Evolutionary conservation across 2,888 invertebrate species (phyloP), one percentile per base, ranked within the genome.

Genomic region (Cotesia congregata): DNA sequence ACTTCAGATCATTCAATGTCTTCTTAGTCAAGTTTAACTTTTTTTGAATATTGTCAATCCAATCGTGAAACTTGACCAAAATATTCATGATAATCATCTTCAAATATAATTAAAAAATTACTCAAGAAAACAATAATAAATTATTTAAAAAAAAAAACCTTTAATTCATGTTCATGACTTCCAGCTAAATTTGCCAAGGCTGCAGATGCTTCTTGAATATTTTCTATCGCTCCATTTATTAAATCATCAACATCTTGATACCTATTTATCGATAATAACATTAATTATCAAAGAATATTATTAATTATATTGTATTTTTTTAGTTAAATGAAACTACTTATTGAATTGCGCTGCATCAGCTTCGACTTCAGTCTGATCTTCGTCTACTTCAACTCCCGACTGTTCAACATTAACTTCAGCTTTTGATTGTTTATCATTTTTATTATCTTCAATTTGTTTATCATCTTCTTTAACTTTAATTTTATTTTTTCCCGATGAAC

Each of bases 101-200:
- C 73, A 41, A 67, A 20, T 20, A 62, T 78, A 79, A 75, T 70
- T 72, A 71, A 78, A 59, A 62, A n/a, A 72, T 74, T 50, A 62
- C 39, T 74, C 67, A 38, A 30, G 5, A 67, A 39, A 69, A 73
- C 67, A 9, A 77, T 30, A 15, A 6, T 4, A 39, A 30, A 9
- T 50, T 59, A 40, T 38, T 41, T 59, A 9, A 5, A 59, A 30
- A 41, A 75, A 71, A 85, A 84, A 86, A 88, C 87, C 86, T 88
- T 88, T 83, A 86, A 82, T 79, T 88, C 88, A 72, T 87, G 86
- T 77, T 88, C 88, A 81, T 86, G 84, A 79, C 87, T 88, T 70
- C 86, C 86, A 67, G 84, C 82, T 74, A 88, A 82, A 72, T 79
- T 82, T 40, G 83, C 83, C 80, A 88, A 80, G 30, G 84, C 83